Evolutionary conservation across 2,113 vertebrate species (phyloP).

Genomic region (Gymnobelideus leadbeateri): DNA sequence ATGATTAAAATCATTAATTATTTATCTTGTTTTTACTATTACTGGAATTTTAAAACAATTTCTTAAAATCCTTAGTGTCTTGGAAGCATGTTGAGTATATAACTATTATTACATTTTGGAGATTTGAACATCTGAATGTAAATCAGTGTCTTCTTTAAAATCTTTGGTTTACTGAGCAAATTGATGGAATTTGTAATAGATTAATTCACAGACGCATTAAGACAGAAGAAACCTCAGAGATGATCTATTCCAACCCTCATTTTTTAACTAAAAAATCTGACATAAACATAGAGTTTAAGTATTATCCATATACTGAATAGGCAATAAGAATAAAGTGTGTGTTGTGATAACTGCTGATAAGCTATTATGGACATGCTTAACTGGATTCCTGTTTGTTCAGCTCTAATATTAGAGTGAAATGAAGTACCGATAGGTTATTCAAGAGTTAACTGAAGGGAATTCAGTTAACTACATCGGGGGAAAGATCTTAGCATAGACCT

Average conservation of each 20-base stretch:
- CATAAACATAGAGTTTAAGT: background rate
- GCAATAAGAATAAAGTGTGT: background rate
- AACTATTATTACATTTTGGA: background rate
- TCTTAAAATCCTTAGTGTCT: background rate
- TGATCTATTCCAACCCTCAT: background rate
- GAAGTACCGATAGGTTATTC: background rate
- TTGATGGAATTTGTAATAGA: background rate
- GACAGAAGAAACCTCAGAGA: background rate
- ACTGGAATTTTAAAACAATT: slow-evolving; percentile 21
- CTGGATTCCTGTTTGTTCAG: background rate
- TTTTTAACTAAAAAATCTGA: background rate
- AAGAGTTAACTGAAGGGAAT: background rate
- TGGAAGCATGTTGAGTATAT: slow-evolving; percentile 25
- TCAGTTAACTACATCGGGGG: too few relatives aligned
- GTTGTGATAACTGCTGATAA: background rate
- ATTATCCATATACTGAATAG: background rate
- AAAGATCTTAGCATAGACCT: background rate
- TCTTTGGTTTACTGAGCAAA: slow-evolving; percentile 9
- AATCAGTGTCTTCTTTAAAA: slow-evolving; percentile 10
- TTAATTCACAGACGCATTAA: background rate
- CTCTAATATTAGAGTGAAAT: background rate
- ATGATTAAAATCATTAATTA: slow-evolving; percentile 58
- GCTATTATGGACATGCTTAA: background rate
- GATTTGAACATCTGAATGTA: slow-evolving; percentile 32
- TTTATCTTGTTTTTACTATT: slow-evolving; percentile 40